Evolutionary conservation across 1,140 invertebrate genomes (phyloP), one percentile per base, ranked within the genome.

Genomic region (Eubasilissa regina): DNA sequence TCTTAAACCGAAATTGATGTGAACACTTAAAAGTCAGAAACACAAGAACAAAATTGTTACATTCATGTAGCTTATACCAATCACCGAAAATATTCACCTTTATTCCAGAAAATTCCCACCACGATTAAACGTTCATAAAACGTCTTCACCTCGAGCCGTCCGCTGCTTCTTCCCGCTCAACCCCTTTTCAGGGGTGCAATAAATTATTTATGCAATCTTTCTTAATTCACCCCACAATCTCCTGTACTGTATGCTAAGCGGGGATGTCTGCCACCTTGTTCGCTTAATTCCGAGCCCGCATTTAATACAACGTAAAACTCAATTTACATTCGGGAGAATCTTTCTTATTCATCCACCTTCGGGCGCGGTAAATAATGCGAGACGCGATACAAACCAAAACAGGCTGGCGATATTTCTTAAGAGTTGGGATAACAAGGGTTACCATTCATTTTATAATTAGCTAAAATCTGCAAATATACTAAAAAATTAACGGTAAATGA

Each of bases 281-380:
- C 81, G 45, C 72, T 80, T 82, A 80, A 80, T 80, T 80, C 81
- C 25, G 73, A 48, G 75, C 75, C 78, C 79, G 76, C 75, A 81
- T 83, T 83, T 80, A 80, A 81, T 83, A 80, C 78, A 83, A 79
- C 81, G 81, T 80, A 83, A 83, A 83, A 83, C 81, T 83, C 81
- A 78, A 83, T 83, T 83, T 83, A 83, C 79, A 83, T 83, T 83
- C 79, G 74, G 25, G 43, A 66, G 70, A 81, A 80, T 80, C 79
- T 80, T 80, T 80, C 73, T 77, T 62, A 66, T 77, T 75, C 66
- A 9, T 17, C 66, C 45, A 25, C 68, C 79, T 80, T 79, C n/a
- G 60, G 19, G 45, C 15, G 21, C 66, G n/a, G 77, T 81, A 81
- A 81, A 81, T 81, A 81, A 81, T 55, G 72, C 64, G 60, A 25